Conservation (phyloP, 2,797 vertebrate species). For the Echiichthys vipera region DNA sequence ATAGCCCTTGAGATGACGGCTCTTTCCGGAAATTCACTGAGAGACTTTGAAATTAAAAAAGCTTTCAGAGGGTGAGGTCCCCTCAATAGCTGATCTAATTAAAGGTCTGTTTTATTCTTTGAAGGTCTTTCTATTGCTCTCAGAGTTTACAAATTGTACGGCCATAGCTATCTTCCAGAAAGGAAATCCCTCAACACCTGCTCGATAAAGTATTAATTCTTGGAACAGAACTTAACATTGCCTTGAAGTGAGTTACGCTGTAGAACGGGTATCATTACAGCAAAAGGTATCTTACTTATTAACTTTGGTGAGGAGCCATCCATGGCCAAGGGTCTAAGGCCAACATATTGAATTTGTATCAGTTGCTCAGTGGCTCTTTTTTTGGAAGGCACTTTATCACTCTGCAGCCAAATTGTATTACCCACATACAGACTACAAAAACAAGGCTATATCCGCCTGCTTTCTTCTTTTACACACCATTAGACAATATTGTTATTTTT, state of each 20-base stretch:
- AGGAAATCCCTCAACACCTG: conserved; percentile 45
- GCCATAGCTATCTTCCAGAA: conserved; percentile 36
- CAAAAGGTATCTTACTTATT: conserved; percentile 43
- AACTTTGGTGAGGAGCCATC: conserved; percentile 35
- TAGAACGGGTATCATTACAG: conserved; percentile 17
- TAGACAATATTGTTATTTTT: conserved; percentile 47
- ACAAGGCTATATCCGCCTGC: conserved; percentile 12
- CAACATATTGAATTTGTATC: conserved; percentile 26
- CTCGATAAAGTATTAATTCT: conserved; percentile 40
- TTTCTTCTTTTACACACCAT: conserved; percentile 43
- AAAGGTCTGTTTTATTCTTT: conserved; percentile 37
- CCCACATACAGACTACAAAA: conserved; percentile 22
- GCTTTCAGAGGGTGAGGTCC: conserved; percentile 5
- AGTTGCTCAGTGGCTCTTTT: too few species aligned
- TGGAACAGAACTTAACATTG: conserved; percentile 25
- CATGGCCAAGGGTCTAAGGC: conserved; percentile 25
- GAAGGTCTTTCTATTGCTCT: conserved; percentile 44
- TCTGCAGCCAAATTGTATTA: conserved; percentile 19
- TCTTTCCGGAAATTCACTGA: conserved; percentile 18
- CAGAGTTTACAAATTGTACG: conserved; percentile 47
- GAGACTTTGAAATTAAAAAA: conserved; percentile 35
- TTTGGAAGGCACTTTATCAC: too few species aligned
- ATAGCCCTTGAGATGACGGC: conserved; percentile 10
- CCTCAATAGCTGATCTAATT: conserved; percentile 38
- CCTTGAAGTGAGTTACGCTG: conserved; percentile 22